Base-by-base conservation (phyloP, 2,888 invertebrate species). In the Oscheius sp. region DNA sequence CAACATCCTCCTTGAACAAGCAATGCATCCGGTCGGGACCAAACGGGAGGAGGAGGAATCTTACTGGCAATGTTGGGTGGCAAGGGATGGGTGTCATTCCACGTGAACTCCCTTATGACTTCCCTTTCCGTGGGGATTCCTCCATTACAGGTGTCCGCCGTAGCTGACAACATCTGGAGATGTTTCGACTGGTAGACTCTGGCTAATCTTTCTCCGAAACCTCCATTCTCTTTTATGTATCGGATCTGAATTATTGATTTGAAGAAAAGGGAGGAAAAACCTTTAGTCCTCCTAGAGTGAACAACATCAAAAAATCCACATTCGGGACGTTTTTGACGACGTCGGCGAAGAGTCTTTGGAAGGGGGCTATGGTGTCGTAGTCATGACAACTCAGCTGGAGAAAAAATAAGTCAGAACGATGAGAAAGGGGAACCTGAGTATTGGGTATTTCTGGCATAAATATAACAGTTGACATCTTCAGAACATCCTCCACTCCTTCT, bases 401-500 rank as follows among this genome's bases (percentile, higher is more conserved):
- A n/a, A n/a, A n/a, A 22, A 47, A 36, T 5, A 26, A 24, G 30
- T 49, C 26, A 2, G 20, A 3, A 9, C 14, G 49, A 2, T 6
- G 22, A 3, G 20, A 49, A n/a, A n/a, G n/a, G n/a, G n/a, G n/a
- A 17, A 73, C 75, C 71, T 83, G 84, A 2, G 83, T 81, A 56
- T 81, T 78, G 17, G 84, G 84, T n/a, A 84, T 85, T 64, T 82
- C 76, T 1, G 84, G 84, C 68, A 85, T 50, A 38, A 84, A 68
- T 12, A 85, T 64, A 44, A 84, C 33, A 0, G 80, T 83, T 1
- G 82, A 82, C 24, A 72, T 63, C 5, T 69, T 61, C 32, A 76
- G 56, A 47, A 73, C 73, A 6, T 67, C 57, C 14, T 56, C 57
- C 5, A 67, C 65, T 8, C 63, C 67, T 17, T 67, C 63, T 30